phyloP scores from a whole-genome alignment of 1,140 invertebrate genomes.

The Rhopalosiphum maidis region DNA sequence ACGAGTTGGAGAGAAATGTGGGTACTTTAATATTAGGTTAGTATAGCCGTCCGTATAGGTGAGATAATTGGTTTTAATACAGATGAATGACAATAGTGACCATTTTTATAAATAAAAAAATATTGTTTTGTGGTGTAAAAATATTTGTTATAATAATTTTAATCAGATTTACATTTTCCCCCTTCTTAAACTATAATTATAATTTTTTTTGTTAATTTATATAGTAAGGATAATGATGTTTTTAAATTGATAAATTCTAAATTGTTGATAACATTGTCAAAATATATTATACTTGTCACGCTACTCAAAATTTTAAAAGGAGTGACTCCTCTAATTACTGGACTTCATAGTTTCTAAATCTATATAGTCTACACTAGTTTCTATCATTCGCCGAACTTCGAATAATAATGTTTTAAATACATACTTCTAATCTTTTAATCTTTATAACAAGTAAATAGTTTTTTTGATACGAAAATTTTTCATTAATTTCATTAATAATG shows the following conservation, averaged over 20 bases:
- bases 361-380: too few relatives aligned
- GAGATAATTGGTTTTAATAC: conserved; percentile 37
- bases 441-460: not conserved
- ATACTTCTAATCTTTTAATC: not conserved
- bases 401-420: not conserved
- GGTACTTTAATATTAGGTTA: conserved; percentile 36
- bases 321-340: not conserved
- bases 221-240: not conserved
- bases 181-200: not conserved
- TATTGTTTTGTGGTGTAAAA: not conserved
- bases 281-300: too few relatives aligned
- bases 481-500: not conserved
- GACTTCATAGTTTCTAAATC: not conserved
- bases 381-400: not conserved
- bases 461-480: not conserved
- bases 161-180: not conserved
- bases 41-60: conserved; percentile 1
- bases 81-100: not conserved
- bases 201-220: not conserved
- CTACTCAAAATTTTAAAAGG: not conserved
- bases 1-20: not conserved
- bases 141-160: not conserved
- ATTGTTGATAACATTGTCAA: not conserved
- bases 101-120: conserved; percentile 14
- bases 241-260: not conserved